Evolutionary conservation across 1,140 invertebrate species (phyloP).

Genomic region (Araneus ventricosus): DNA sequence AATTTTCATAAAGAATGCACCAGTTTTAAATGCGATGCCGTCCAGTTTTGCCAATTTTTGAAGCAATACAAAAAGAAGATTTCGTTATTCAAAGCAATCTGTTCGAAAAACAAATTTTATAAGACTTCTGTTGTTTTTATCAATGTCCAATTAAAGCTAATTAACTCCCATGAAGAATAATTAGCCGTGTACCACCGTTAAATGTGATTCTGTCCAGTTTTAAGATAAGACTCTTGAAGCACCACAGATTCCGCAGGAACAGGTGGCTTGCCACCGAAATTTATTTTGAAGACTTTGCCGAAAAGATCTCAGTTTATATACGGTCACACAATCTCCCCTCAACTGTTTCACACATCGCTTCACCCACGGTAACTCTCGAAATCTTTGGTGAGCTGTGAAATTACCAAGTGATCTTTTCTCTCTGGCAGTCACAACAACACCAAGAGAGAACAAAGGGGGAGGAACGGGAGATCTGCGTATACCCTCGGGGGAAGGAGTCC

Average conservation of each 20-base stretch:
- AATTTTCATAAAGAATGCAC: too few relatives aligned
- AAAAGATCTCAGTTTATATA: conserved; percentile 45
- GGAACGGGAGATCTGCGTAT: conserved; percentile 4
- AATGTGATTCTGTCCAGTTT: too few relatives aligned
- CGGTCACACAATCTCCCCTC: conserved; percentile 17
- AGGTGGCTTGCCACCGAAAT: background rate
- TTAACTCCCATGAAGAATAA: too few relatives aligned
- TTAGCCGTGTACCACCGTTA: too few relatives aligned
- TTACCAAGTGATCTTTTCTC: conserved; percentile 73
- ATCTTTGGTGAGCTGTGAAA: conserved; percentile 73
- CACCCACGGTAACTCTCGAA: conserved; percentile 41
- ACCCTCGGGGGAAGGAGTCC: background rate
- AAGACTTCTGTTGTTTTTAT: too few relatives aligned
- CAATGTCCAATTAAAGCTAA: too few relatives aligned
- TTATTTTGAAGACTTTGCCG: conserved; percentile 27
- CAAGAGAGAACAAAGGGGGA: background rate
- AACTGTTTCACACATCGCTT: background rate
- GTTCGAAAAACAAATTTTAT: too few relatives aligned
- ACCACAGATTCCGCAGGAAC: background rate
- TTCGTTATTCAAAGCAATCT: too few relatives aligned
- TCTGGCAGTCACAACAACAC: conserved; percentile 19
- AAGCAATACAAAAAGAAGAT: too few relatives aligned
- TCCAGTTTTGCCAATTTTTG: too few relatives aligned
- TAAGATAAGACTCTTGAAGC: too few relatives aligned
- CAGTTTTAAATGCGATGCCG: too few relatives aligned